phyloP scores from a whole-genome alignment of 1,140 invertebrate species.

The Glossosoma conforme region DNA sequence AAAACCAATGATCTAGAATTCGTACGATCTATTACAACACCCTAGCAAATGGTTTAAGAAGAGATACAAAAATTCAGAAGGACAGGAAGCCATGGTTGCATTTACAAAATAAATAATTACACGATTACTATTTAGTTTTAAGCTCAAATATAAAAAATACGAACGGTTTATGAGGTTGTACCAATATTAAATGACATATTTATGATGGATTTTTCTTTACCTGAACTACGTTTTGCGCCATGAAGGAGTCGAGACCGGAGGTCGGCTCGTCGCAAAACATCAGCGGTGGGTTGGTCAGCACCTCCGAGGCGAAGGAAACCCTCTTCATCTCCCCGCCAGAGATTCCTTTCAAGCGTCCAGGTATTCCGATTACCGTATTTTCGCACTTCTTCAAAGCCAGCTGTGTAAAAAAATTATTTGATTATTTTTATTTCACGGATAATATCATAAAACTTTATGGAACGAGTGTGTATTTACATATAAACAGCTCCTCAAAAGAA shows the following conservation, averaged over 20 bases:
- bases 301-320: conserved; percentile 93
- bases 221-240: conserved; percentile 84
- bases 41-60: not conserved
- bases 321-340: conserved; percentile 95
- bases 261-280: conserved; percentile 98
- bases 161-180: no score
- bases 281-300: conserved; percentile 89
- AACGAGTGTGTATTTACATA: no score
- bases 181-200: not conserved
- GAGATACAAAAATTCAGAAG: not conserved
- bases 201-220: conserved; percentile 34
- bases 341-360: conserved; percentile 83
- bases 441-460: no score
- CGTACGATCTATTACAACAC: no score
- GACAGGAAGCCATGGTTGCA: not conserved
- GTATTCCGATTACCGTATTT: conserved; percentile 82
- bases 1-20: no score
- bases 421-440: no score
- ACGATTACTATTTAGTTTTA: no score
- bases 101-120: not conserved
- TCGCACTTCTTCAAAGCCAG: conserved; percentile 80
- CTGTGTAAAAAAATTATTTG: no score
- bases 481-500: no score
- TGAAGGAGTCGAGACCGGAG: conserved; percentile 79
- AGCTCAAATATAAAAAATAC: no score